A percentile compares a stretch with the other conserved stretches of the same genome.
Conservation (phyloP, 2,888 invertebrate genomes). For the Lacanobia wlatinum region DNA sequence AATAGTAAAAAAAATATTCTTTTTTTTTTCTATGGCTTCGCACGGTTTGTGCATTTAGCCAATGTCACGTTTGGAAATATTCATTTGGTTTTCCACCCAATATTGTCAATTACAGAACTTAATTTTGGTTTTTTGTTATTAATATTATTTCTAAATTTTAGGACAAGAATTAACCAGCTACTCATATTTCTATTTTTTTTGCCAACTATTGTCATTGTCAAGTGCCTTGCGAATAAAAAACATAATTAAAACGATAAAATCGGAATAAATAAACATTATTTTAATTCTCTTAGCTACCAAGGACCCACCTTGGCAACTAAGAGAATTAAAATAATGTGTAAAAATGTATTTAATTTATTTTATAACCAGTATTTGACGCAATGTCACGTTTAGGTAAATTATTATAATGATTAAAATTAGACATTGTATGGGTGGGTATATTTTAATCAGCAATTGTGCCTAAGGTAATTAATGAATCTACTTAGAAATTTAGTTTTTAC, state of each 20-base stretch:
- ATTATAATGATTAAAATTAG: slow-evolving; percentile 19
- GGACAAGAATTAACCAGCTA: no score
- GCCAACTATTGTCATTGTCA: not conserved
- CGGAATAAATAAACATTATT: not conserved
- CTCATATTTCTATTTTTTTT: not conserved
- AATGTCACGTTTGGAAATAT: no score
- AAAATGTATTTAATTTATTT: slow-evolving; percentile 1
- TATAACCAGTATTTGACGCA: slow-evolving; percentile 8
- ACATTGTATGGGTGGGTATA: slow-evolving; percentile 23
- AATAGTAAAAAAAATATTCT: no score
- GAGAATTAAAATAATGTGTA: no score
- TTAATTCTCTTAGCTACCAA: not conserved
- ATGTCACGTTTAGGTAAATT: slow-evolving; percentile 18
- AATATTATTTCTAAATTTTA: no score
- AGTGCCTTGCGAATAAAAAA: not conserved
- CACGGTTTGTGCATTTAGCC: no score
- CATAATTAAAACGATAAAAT: not conserved
- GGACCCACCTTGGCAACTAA: no score
- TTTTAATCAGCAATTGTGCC: slow-evolving; percentile 15
- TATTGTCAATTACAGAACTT: no score
- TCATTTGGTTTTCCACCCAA: no score
- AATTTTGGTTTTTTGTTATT: no score
- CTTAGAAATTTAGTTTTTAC: slow-evolving; percentile 1
- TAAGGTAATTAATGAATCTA: slow-evolving; percentile 5
- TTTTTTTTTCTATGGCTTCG: no score